A percentile compares a stretch with the other conserved stretches of the same genome.
phyloP scores from a whole-genome alignment of 2,113 vertebrate genomes.

The Urocynchramus pylzowi region DNA sequence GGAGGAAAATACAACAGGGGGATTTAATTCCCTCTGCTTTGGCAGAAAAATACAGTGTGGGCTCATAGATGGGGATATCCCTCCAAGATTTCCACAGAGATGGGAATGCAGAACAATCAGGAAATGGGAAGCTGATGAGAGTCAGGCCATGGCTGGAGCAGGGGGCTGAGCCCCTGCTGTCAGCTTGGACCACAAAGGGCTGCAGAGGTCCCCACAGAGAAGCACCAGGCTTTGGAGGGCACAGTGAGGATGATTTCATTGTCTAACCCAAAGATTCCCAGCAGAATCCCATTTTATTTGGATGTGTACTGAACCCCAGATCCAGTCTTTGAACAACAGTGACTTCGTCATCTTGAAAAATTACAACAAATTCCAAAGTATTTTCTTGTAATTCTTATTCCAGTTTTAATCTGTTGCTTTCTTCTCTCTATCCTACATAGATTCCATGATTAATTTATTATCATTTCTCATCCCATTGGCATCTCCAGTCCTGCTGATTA shows the following conservation, averaged over 20 bases:
- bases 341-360: not conserved
- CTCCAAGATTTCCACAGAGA: not conserved
- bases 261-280: not conserved
- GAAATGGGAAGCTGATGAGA: not conserved
- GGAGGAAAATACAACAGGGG: not conserved
- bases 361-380: not conserved
- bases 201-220: not conserved
- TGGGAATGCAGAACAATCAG: not conserved
- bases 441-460: conserved; percentile 12
- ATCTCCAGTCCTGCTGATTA: not conserved
- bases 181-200: not conserved
- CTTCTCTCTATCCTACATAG: not conserved
- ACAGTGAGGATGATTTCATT: not conserved
- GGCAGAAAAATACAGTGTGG: not conserved
- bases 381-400: not conserved
- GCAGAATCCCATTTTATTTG: not conserved
- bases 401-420: not conserved
- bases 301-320: not conserved
- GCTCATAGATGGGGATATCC: not conserved
- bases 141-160: not conserved
- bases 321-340: not conserved
- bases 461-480: not conserved
- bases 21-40: not conserved
- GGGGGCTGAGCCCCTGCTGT: not conserved
- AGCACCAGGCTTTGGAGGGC: not conserved